These are phyloP conservation scores for Dryomyza anilis DNA, from an alignment of 2,888 invertebrate species.

Conservation along the genomic window DNA sequence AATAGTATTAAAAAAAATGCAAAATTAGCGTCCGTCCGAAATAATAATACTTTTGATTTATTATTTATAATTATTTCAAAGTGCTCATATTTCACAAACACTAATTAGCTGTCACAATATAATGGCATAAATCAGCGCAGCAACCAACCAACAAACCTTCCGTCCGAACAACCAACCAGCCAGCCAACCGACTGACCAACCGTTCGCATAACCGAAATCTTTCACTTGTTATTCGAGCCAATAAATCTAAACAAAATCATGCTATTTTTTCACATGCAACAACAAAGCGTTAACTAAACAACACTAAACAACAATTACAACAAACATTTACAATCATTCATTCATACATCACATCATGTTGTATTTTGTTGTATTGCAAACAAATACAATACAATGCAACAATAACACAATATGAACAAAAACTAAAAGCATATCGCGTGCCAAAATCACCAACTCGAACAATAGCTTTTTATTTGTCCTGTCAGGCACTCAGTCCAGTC, in stretches of 20 bases:
- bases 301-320: no score
- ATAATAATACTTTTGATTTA: neutral
- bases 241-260: neutral
- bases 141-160: neutral
- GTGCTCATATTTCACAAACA: conserved; percentile 6
- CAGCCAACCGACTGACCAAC: no score
- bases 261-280: neutral
- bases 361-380: neutral
- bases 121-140: neutral
- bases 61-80: neutral
- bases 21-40: neutral
- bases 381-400: neutral
- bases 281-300: no score
- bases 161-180: no score
- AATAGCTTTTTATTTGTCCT: neutral
- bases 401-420: neutral
- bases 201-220: no score
- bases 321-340: neutral
- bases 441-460: neutral
- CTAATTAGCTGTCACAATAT: conserved; percentile 25
- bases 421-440: neutral
- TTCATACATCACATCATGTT: no score
- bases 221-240: no score
- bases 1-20: no score
- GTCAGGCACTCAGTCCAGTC: neutral